A percentile compares a stretch with the other conserved stretches of the same genome.
Evolutionary conservation across 2,888 invertebrate genomes (phyloP).

Genomic region (Tuta absoluta): DNA sequence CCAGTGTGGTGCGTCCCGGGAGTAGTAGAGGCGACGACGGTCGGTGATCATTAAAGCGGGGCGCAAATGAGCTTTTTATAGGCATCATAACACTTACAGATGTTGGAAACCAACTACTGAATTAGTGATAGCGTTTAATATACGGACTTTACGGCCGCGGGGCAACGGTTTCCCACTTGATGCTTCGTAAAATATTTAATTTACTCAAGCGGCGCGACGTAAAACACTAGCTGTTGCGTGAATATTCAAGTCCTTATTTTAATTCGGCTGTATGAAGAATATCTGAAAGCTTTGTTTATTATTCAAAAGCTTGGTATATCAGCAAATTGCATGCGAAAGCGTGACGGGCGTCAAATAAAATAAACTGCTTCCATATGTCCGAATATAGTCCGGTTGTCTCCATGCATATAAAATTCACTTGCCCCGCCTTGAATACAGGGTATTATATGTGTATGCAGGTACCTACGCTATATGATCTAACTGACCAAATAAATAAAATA

Average conservation of each 20-base stretch:
- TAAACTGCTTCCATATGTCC: slow-evolving; percentile 59
- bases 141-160: slow-evolving; percentile 57
- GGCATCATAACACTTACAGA: slow-evolving; percentile 67
- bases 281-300: slow-evolving; percentile 3
- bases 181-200: slow-evolving; percentile 60
- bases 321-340: slow-evolving; percentile 9
- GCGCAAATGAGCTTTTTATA: slow-evolving; percentile 70
- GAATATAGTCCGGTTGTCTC: slow-evolving; percentile 64
- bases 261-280: not conserved
- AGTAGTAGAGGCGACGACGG: slow-evolving; percentile 43
- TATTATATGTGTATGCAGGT: slow-evolving; percentile 63
- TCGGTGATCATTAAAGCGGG: slow-evolving; percentile 59
- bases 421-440: slow-evolving; percentile 60
- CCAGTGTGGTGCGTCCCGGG: slow-evolving; percentile 46
- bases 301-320: slow-evolving; percentile 10
- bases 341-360: slow-evolving; percentile 35
- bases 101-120: slow-evolving; percentile 66
- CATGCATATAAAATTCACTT: slow-evolving; percentile 70
- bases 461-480: too few relatives aligned
- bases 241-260: not conserved
- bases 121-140: slow-evolving; percentile 69
- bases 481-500: too few relatives aligned
- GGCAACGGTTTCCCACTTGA: slow-evolving; percentile 49
- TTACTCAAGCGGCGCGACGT: slow-evolving; percentile 41
- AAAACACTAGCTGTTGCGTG: slow-evolving; percentile 23